Evolutionary conservation across 2,888 invertebrate genomes (phyloP), one percentile per base, ranked within the genome.

Genomic region (Sesia apiformis): DNA sequence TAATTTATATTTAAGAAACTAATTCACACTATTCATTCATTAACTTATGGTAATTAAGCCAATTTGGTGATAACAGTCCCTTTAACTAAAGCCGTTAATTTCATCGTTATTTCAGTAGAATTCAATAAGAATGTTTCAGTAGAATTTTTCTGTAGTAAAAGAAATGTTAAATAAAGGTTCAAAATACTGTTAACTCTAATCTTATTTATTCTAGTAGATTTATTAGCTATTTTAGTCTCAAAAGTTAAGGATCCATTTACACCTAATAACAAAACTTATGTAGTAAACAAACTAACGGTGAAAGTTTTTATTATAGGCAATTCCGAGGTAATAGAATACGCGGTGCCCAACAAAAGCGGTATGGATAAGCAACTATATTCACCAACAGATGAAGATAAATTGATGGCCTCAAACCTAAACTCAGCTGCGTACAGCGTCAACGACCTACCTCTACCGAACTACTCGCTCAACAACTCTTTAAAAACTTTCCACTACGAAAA

Each of bases 401-500:
- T 90, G 41, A 71, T 89, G 75, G 87, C 90, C 3, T 85, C 81
- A 7, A 85, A 77, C 61, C 74, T 82, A 0, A 76, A 78, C 23
- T 76, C 78, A 38, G 78, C 78, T 3, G 76, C 84, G 1, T 88
- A 84, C 61, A 81, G 70, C 61, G 70, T 84, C 49, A 87, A 86
- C 62, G 89, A 90, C 53, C 66, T 92, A 51, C 91, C 91, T n/a
- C 63, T 91, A 52, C 92, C 92, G 3, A 92, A 92, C 67, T 92
- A 91, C 67, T 91, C 90, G 41, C 77, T 91, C 51, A 91, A 91
- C 61, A 91, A 91, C 70, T 90, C 91, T 4, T 73, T 91, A 3
- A 87, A 88, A 60, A 90, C 88, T 56, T 90, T 90, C 69, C 88
- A 90, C 60, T 86, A 87, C 54, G 89, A 90, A 62, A 87, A 89